Conservation (phyloP, 2,113 vertebrate genomes). For the Hemichromis elongatus region DNA sequence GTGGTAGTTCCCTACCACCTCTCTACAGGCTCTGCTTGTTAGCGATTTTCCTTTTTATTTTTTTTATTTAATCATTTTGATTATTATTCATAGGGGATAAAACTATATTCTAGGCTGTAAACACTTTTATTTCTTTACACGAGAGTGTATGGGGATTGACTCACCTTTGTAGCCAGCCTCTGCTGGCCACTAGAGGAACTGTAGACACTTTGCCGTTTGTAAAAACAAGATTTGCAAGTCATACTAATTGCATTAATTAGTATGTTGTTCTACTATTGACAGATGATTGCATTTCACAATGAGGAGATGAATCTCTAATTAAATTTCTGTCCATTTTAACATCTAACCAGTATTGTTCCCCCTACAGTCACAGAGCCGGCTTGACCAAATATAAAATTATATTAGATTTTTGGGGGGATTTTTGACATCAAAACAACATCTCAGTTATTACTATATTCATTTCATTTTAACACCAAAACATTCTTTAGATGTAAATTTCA, state of each 20-base stretch:
- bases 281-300: neutral
- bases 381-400: neutral
- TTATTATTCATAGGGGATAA: neutral
- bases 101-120: rapidly evolving
- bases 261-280: neutral
- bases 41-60: neutral
- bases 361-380: neutral
- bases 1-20: no score
- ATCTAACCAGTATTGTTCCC: neutral
- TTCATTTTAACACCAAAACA: neutral
- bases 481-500: neutral
- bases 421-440: neutral
- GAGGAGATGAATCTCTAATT: neutral
- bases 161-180: neutral
- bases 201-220: neutral
- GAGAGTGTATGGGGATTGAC: neutral
- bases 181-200: neutral
- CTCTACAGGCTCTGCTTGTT: neutral
- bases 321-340: neutral
- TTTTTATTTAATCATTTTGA: neutral
- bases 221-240: neutral
- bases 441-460: neutral
- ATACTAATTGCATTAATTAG: neutral
- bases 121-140: neutral
- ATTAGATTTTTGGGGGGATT: neutral